Conservation (phyloP, 2,113 vertebrate species). For the Tenebrosternarchus preto region DNA sequence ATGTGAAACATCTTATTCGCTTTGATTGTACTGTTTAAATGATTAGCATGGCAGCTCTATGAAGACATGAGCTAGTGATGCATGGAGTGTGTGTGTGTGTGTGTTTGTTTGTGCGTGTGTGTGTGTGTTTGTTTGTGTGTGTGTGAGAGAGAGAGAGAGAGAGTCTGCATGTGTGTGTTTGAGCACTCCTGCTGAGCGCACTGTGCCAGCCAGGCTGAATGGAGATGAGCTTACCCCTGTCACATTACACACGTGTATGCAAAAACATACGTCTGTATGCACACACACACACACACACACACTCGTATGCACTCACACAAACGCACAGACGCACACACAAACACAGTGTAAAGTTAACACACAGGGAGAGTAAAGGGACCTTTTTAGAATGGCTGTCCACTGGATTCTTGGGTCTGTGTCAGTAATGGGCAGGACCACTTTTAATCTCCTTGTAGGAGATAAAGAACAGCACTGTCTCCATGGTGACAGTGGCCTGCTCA, state of each 20-base stretch:
- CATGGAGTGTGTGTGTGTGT: conserved; percentile 19
- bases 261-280: conserved; percentile 59
- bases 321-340: conserved; percentile 29
- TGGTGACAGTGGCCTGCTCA: conserved; percentile 51
- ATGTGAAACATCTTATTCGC: conserved; percentile 74
- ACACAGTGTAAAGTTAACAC: conserved; percentile 1
- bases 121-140: too few species aligned
- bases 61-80: conserved; percentile 62
- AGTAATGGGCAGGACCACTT: conserved; percentile 42
- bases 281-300: conserved; percentile 31
- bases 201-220: conserved; percentile 56
- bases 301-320: conserved; percentile 22
- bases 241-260: conserved; percentile 70
- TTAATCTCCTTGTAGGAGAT: conserved; percentile 46
- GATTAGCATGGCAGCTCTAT: conserved; percentile 75
- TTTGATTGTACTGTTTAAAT: conserved; percentile 83
- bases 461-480: conserved; percentile 48
- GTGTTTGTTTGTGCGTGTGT: neutral
- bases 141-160: too few species aligned
- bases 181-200: conserved; percentile 60
- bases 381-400: conserved; percentile 15
- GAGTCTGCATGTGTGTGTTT: conserved; percentile 4
- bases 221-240: conserved; percentile 68
- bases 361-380: conserved; percentile 23
- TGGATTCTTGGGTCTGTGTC: conserved; percentile 36